A percentile compares a stretch with the other conserved stretches of the same genome.
Evolutionary conservation across 2,888 invertebrate genomes (phyloP).

Genomic region (Chalcis sispes): DNA sequence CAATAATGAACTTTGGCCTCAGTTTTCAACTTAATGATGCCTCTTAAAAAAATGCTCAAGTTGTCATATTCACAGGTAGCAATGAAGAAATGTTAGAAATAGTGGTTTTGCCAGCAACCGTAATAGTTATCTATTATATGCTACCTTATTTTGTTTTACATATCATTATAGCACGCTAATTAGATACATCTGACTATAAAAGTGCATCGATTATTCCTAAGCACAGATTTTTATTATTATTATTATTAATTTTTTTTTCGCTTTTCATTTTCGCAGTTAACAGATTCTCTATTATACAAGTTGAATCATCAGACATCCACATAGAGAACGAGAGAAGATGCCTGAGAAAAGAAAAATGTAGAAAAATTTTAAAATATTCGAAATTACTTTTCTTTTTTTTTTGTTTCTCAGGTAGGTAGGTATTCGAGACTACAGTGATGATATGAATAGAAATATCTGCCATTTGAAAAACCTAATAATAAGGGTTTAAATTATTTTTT

Average conservation of each 20-base stretch:
- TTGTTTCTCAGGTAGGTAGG: constrained; percentile 52
- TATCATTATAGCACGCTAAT: constrained; percentile 60
- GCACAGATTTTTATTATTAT: constrained; percentile 36
- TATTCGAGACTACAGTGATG: constrained; percentile 55
- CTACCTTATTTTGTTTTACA: constrained; percentile 62
- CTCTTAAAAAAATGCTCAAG: constrained; percentile 37
- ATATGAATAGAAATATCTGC: constrained; percentile 59
- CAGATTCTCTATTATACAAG: constrained; percentile 35
- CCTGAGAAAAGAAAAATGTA: constrained; percentile 37
- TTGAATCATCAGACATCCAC: constrained; percentile 32
- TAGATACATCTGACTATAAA: constrained; percentile 61
- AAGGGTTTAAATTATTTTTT: neutral
- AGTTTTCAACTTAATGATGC: neutral
- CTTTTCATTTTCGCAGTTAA: constrained; percentile 27
- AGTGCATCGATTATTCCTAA: constrained; percentile 59
- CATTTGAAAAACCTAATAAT: no score
- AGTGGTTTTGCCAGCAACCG: constrained; percentile 64
- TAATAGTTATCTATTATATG: constrained; percentile 66
- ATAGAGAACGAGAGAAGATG: constrained; percentile 38
- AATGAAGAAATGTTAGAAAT: constrained; percentile 44
- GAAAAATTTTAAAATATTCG: constrained; percentile 49
- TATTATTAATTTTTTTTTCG: constrained; percentile 4
- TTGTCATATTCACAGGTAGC: constrained; percentile 45
- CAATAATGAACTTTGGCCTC: neutral
- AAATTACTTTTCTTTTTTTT: constrained; percentile 18